Conservation (phyloP, 2,888 invertebrate species). For the Scaptomyza polygonia region DNA sequence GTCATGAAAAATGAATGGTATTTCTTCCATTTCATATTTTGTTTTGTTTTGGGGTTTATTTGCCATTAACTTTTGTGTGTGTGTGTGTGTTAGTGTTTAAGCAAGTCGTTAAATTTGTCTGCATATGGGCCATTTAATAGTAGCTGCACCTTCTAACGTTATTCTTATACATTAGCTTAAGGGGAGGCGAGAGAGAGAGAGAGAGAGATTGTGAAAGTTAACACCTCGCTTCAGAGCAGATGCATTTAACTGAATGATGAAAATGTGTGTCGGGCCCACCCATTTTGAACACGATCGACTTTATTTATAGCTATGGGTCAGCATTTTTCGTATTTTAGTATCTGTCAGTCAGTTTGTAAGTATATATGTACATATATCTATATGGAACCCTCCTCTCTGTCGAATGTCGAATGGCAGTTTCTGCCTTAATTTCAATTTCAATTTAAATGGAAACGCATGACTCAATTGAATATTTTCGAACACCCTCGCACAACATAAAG, state of each 20-base stretch:
- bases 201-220: conserved; percentile 68
- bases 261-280: conserved; percentile 35
- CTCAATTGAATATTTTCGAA: conserved; percentile 67
- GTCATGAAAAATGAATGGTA: conserved; percentile 47
- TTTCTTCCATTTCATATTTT: not conserved
- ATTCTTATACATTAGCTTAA: not conserved
- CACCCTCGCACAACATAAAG: conserved; percentile 30
- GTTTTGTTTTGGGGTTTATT: conserved; percentile 59
- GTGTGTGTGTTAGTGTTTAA: conserved; percentile 60
- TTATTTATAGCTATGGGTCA: conserved; percentile 50
- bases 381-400: conserved; percentile 12
- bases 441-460: conserved; percentile 62
- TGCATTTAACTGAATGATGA: conserved; percentile 24
- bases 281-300: conserved; percentile 53
- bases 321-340: conserved; percentile 25
- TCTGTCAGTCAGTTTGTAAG: conserved; percentile 1
- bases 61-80: conserved; percentile 57
- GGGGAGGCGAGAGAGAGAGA: conserved; percentile 8
- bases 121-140: conserved; percentile 43
- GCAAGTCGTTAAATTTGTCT: conserved; percentile 70
- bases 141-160: conserved; percentile 46
- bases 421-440: conserved; percentile 50
- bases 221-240: conserved; percentile 59
- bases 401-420: conserved; percentile 31
- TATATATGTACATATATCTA: not conserved